These are phyloP conservation scores for Cistogaster globosa DNA, from an alignment of 2,888 invertebrate genomes.

Conservation along the genomic window DNA sequence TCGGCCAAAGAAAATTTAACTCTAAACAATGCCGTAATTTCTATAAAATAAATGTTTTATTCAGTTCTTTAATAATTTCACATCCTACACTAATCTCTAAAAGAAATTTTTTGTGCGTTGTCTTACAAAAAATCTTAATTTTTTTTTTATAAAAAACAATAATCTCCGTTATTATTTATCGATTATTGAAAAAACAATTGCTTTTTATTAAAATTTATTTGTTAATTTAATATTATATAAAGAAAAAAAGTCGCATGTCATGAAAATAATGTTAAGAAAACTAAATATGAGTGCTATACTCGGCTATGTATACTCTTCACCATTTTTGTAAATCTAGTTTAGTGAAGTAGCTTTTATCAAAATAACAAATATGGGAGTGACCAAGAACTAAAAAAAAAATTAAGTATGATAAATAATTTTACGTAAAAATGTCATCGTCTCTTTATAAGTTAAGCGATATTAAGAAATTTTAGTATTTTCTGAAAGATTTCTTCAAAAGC, in stretches of 20 bases:
- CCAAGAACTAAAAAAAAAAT: too few species aligned
- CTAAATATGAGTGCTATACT: too few species aligned
- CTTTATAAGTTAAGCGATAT: too few species aligned
- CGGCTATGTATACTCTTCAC: too few species aligned
- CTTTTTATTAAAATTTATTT: slow-evolving; percentile 18
- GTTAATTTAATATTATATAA: neutral
- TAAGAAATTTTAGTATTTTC: too few species aligned
- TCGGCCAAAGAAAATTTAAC: neutral
- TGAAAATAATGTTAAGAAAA: slow-evolving; percentile 15
- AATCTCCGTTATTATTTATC: slow-evolving; percentile 25
- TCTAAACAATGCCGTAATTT: neutral
- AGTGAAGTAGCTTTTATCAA: too few species aligned
- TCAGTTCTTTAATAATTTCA: slow-evolving; percentile 15
- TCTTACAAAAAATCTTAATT: neutral
- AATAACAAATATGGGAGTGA: too few species aligned
- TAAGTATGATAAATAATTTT: too few species aligned
- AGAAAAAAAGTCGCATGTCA: slow-evolving; percentile 23
- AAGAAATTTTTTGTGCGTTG: neutral
- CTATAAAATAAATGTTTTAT: neutral
- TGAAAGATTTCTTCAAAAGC: too few species aligned
- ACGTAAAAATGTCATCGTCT: too few species aligned
- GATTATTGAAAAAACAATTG: slow-evolving; percentile 12
- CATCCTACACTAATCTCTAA: neutral
- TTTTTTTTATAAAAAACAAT: neutral
- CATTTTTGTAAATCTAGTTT: too few species aligned